Base-by-base conservation (phyloP, 2,888 invertebrate species). In the Rhopalosiphum nymphaeae region DNA sequence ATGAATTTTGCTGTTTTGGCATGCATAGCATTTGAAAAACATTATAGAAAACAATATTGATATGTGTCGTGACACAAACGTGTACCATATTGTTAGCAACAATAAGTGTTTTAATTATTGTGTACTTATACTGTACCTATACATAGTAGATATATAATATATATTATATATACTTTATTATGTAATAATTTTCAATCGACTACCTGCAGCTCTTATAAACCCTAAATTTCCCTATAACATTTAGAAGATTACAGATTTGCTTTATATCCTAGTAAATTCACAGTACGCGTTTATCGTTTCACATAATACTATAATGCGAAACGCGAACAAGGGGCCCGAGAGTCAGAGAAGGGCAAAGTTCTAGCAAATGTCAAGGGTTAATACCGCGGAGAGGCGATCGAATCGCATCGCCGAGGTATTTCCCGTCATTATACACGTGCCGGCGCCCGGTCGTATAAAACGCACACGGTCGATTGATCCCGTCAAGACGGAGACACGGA, bases 391-490 rank as follows among this genome's bases (percentile, higher is more conserved):
- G 2, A 46, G 56, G 42, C 85, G 85, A 85, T 85, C 56, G 84
- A 78, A 36, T 53, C 84, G 91, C 78, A 44, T 56, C 84, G 49
- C 42, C 56, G 42, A 85, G 56, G 85, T n/a, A 57, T 91, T 91
- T 85, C n/a, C 91, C 85, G 53, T 91, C 57, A n/a, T 85, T 53
- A 53, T 42, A 36, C 85, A 46, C 21, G 85, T 57, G 42, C 29
- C 25, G 13, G 10, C 42, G 25, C 21, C 29, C 10, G 13, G 1
- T 29, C 16, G 44, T 46, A 36, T 21, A 10, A 90, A 11, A 61
- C 29, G 61, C 36, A 57, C 42, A 25, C 44, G 57, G 84, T 84
- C 91, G 91, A 91, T 91, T 91, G 56, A 85, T 91, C 42, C 42
- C 46, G 92, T 25, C 44, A 26, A 78, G 91, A 36, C 42, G 84